These are phyloP conservation scores for Protosalanx chinensis DNA, from an alignment of 2,797 vertebrate species.

Conservation along the genomic window DNA sequence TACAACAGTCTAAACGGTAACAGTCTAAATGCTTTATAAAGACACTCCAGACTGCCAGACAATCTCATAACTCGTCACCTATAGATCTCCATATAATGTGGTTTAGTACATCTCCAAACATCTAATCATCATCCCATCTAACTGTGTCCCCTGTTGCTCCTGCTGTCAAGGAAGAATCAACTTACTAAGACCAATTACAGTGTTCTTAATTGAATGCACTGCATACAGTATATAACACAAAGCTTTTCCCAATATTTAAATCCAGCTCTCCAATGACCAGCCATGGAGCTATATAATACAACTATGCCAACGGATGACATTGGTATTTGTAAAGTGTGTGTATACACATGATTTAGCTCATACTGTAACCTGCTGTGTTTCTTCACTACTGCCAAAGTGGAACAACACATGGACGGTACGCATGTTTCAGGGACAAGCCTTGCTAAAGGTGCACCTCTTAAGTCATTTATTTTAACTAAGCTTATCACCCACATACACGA, in stretches of 20 bases:
- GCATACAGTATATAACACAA: not conserved
- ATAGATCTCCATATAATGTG: not conserved
- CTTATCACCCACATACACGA: slow-evolving; percentile 9
- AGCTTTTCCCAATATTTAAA: too few species aligned
- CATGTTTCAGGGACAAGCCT: slow-evolving; percentile 21
- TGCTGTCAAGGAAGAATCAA: slow-evolving; percentile 27
- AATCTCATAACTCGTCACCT: too few species aligned
- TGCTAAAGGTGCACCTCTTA: slow-evolving; percentile 22
- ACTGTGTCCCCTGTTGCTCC: slow-evolving; percentile 27
- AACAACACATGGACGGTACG: not conserved
- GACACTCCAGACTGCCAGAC: too few species aligned
- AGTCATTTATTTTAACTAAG: slow-evolving; percentile 36
- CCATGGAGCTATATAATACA: too few species aligned
- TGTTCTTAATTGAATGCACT: not conserved
- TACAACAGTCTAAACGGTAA: too few species aligned
- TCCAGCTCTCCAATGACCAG: too few species aligned
- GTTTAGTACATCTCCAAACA: not conserved
- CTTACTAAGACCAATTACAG: slow-evolving; percentile 48
- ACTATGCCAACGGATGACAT: too few species aligned
- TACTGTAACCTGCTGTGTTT: too few species aligned
- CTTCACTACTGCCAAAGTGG: not conserved
- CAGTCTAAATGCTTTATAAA: too few species aligned
- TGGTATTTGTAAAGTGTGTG: not conserved
- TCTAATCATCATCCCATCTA: slow-evolving; percentile 15
- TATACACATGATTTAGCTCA: not conserved